Evolutionary conservation across 2,888 invertebrate species (phyloP), one percentile per base, ranked within the genome.

Genomic region (Ctenicera cuprea): DNA sequence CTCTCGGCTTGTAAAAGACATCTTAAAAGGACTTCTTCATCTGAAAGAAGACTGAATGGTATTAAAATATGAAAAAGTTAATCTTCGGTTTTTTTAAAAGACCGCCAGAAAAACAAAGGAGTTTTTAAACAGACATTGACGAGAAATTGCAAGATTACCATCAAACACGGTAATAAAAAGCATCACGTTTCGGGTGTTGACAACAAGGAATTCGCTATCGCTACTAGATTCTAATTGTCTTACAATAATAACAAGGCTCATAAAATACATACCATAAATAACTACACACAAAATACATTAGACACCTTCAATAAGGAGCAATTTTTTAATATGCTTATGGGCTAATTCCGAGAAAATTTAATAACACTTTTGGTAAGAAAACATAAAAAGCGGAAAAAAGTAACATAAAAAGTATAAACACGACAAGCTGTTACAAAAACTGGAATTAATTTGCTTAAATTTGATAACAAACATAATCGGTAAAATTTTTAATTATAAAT

Each of bases 211-310:
- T 61, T 41, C 14, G 4, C 57, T 57, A 57, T 57, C 57, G 33
- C 16, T 37, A 16, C 57, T 20, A 45, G 26, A 12, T 11, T 38
- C 59, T 59, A 59, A 59, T 59, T 59, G 61, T 22, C 41, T 12
- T 43, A 43, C 22, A 41, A 41, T 38, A 61, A 38, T 14, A 18
- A n/a, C n/a, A n/a, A 41, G 61, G 41, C 12, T 20, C 61, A 37
- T 61, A 41, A 61, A 20, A 0, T 26, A 61, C 57, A 61, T 43
- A 22, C 61, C 61, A 26, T 3, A 61, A 30, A 61, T 43, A 61
- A n/a, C 22, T 61, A 61, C 61, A 61, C 41, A 61, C 8, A 22
- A 61, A 61, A 61, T 16, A 43, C 61, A 61, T 61, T 61, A 61
- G 33, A 61, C 33, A 37, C 30, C 37, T 57, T 18, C 22, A 26